Evolutionary conservation across 2,113 vertebrate species (phyloP), one percentile per base, ranked within the genome.

Genomic region (Coryphaenoides rupestris): DNA sequence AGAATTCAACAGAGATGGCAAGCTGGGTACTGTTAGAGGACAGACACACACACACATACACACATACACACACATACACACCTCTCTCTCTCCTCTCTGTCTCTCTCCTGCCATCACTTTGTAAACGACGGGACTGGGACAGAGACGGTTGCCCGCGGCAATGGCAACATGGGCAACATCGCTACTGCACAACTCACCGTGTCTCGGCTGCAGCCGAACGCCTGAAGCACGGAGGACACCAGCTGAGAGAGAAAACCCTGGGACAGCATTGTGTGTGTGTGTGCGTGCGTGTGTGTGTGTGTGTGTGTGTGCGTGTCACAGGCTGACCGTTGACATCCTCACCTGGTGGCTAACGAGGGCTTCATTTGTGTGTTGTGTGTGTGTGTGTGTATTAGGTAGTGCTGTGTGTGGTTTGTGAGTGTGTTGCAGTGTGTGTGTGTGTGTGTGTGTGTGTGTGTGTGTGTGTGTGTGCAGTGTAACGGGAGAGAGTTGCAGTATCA

Each of bases 111-210:
- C 47, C n/a, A 40, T 40, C 33, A 40, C 7, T 40, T n/a, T 7
- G 7, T 40, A 7, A 40, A 40, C 33, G 13, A 13, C 33, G 2
- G 7, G 33, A 40, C 33, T 2, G 33, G 13, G 47, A 50, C 17
- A 3, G 47, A n/a, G 2, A 50, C 13, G 15, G n/a, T 16, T 40
- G 33, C 13, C n/a, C 12, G 55, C 57, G 21, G 47, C 55, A n/a
- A n/a, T n/a, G n/a, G n/a, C n/a, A n/a, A n/a, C n/a, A n/a, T n/a
- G n/a, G n/a, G n/a, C n/a, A n/a, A n/a, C n/a, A n/a, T n/a, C n/a
- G n/a, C n/a, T n/a, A n/a, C n/a, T n/a, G 47, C 69, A 70, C 57
- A 66, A 91, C 90, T 91, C 86, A 91, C 90, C 89, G 79, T 77
- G 77, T 90, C 88, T 19, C 83, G 86, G 77, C 84, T 85, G 84